Percentiles rank a stretch among this genome's conserved stretches.
These are phyloP conservation scores for Aromia moschata DNA, from an alignment of 2,888 invertebrate species.

Conservation along the genomic window DNA sequence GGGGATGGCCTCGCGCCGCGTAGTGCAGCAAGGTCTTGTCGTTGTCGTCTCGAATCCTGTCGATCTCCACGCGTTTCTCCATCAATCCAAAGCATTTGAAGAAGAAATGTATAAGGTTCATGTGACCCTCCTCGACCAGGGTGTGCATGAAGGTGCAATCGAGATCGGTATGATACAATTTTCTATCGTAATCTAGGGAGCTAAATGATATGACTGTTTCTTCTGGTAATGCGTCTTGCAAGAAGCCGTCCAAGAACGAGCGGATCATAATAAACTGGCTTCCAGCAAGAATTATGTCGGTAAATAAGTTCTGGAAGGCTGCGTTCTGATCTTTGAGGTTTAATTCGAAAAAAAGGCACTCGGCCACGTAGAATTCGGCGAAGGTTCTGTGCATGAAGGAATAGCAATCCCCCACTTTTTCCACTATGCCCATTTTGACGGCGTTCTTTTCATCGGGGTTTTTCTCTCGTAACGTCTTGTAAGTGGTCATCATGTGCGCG, in stretches of 20 bases:
- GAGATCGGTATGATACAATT: neutral
- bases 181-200: neutral
- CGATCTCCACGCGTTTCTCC: neutral
- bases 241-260: constrained; percentile 3
- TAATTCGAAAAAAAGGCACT: constrained; percentile 6
- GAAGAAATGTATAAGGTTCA: neutral
- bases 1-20: neutral
- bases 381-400: constrained; percentile 15
- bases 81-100: neutral
- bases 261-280: neutral
- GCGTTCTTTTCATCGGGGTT: neutral
- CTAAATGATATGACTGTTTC: neutral
- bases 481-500: neutral
- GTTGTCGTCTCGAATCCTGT: neutral
- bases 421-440: neutral
- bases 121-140: neutral
- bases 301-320: constrained; percentile 4
- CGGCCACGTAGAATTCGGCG: constrained; percentile 13
- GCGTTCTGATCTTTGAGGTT: neutral
- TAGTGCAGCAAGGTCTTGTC: neutral
- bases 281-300: constrained; percentile 4
- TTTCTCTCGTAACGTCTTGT: neutral
- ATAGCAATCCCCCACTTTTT: neutral
- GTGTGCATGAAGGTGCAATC: neutral
- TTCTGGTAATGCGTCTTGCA: neutral